Evolutionary conservation across 1,140 invertebrate genomes (phyloP).

Genomic region (Zaprionus africanus): DNA sequence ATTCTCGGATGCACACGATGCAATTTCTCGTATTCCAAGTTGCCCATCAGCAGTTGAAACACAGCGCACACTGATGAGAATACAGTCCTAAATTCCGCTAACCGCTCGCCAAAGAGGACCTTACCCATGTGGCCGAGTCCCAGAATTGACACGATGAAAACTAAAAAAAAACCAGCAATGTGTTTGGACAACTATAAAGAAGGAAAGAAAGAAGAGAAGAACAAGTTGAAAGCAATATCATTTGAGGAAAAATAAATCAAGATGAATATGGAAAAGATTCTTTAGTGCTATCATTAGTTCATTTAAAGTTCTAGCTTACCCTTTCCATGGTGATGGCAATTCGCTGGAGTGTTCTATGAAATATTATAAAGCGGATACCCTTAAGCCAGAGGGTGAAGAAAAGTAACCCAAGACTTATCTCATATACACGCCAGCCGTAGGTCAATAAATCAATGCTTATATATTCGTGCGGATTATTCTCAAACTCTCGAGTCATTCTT

Average conservation of each 20-base stretch:
- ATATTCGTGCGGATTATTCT: background rate
- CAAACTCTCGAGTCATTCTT: background rate
- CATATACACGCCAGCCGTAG: conserved; percentile 10
- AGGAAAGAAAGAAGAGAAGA: background rate
- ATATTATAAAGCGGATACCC: background rate
- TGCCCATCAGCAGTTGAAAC: background rate
- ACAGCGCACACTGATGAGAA: background rate
- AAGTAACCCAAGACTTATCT: background rate
- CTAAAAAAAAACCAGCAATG: conserved; percentile 1
- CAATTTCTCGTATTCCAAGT: background rate
- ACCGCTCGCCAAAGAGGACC: background rate
- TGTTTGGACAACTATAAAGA: background rate
- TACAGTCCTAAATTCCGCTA: background rate
- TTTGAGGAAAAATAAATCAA: background rate
- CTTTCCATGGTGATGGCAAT: background rate
- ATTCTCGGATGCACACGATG: background rate
- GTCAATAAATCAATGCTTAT: conserved; percentile 14
- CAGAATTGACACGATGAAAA: background rate
- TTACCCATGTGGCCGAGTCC: conserved; percentile 14
- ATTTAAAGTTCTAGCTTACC: conserved; percentile 2
- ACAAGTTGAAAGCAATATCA: no score
- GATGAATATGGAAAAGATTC: background rate
- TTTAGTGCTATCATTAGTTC: no score
- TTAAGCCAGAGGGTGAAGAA: conserved; percentile 8
- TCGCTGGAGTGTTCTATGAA: conserved; percentile 8